Evolutionary conservation across 1,140 invertebrate genomes (phyloP).

Genomic region (Sarcophaga peregrina): DNA sequence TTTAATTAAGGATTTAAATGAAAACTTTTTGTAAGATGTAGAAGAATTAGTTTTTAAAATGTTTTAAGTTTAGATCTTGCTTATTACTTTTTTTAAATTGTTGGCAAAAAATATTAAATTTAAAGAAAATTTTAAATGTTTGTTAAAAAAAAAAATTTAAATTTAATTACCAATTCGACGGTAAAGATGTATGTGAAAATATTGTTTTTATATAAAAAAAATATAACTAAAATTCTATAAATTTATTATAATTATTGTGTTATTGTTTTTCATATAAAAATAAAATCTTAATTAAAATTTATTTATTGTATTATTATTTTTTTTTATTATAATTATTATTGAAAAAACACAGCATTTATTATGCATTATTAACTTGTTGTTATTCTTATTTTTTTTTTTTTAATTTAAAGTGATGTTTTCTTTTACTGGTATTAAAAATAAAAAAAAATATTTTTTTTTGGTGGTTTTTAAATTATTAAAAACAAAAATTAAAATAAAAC

Average conservation of each 20-base stretch:
- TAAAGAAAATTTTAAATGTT: background rate
- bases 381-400: slow-evolving; percentile 1
- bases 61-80: background rate
- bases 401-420: slow-evolving; percentile 43
- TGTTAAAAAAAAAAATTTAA: background rate
- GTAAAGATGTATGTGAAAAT: slow-evolving; percentile 31
- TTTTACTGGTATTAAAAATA: slow-evolving; percentile 16
- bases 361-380: slow-evolving; percentile 12
- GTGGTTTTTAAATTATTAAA: slow-evolving; percentile 46
- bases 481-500: slow-evolving; percentile 49
- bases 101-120: background rate
- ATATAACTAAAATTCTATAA: background rate
- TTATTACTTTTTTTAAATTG: background rate
- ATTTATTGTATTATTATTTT: slow-evolving; percentile 31
- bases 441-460: slow-evolving; percentile 39
- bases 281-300: slow-evolving; percentile 35
- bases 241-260: background rate
- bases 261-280: background rate
- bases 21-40: background rate
- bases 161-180: slow-evolving; percentile 37
- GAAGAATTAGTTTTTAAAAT: no score
- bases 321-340: slow-evolving; percentile 42
- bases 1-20: slow-evolving; percentile 12
- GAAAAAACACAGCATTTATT: slow-evolving; percentile 46
- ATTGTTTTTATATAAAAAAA: slow-evolving; percentile 17